Conservation (phyloP, 2,888 invertebrate species). For the Branchipolynoe longqiensis region DNA sequence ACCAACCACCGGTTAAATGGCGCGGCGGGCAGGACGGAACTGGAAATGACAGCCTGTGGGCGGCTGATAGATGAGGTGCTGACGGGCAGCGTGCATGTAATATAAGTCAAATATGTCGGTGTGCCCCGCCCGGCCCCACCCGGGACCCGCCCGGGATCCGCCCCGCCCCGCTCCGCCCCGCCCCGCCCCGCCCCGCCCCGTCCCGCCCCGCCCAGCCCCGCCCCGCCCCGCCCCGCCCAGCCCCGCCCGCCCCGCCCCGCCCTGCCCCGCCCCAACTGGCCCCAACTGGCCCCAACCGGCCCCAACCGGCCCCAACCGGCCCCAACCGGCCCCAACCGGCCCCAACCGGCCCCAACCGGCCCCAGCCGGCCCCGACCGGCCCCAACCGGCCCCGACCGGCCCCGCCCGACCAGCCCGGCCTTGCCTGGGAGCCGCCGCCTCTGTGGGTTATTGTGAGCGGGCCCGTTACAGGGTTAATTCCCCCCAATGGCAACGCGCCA, state of each 20-base stretch:
- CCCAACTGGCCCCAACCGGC: no score
- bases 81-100: slow-evolving; percentile 1
- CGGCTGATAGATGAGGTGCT: slow-evolving; percentile 20
- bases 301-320: no score
- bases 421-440: no score
- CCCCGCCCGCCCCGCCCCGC: neutral
- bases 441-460: no score
- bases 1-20: slow-evolving; percentile 33
- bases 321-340: no score
- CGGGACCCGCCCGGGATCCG: neutral
- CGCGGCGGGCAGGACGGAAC: neutral
- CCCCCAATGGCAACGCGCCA: no score
- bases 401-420: no score
- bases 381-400: no score
- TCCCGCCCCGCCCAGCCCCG: neutral
- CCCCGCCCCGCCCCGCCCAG: neutral
- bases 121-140: neutral
- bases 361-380: no score
- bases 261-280: no score
- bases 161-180: neutral
- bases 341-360: no score
- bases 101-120: slow-evolving; percentile 38
- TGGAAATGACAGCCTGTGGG: slow-evolving; percentile 20
- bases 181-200: neutral
- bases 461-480: no score